Evolutionary conservation across 2,113 vertebrate genomes (phyloP), one percentile per base, ranked within the genome.

Genomic region (Mesembrinibis cayennensis): DNA sequence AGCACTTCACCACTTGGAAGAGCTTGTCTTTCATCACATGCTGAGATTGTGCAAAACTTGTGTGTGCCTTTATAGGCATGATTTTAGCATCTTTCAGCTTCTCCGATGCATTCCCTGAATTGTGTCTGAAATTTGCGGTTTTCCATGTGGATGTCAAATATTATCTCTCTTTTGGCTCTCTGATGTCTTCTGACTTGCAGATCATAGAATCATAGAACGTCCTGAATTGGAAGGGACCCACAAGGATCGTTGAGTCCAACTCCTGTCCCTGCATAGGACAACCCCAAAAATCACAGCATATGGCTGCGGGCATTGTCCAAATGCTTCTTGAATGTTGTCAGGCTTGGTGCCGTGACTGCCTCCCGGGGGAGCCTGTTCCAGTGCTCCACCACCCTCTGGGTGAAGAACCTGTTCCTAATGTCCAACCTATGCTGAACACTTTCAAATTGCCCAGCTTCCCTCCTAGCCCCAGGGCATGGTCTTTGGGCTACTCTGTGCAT

Each of bases 81-180:
- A 23, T 53, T 84, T 72, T 40, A 77, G 18, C 4, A 9, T 22
- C 23, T 58, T 89, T 70, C 16, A 25, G 11, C 25, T 73, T 56
- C 13, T 87, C 25, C 21, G 11, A 0, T 1, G 3, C 23, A 11
- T n/a, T 34, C 5, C 32, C n/a, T 18, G 20, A 71, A 15, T 8
- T 52, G 34, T 34, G 18, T 18, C 49, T 71, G 44, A 56, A 84
- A 52, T 10, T 2, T 30, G 17, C 23, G 20, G 7, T 58, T 92
- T 85, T 93, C 67, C 10, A 3, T 3, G 7, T 50, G 27, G 21
- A 27, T 83, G 40, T 78, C 47, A 55, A 55, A 15, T 13, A 7
- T 3, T 4, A 4, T 45, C 34, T 85, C 26, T 53, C 0, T 82
- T 82, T 58, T 40, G 61, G 38, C 16, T 70, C 0, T 44, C 22